phyloP scores from a whole-genome alignment of 2,113 vertebrate genomes.

The Chaetodon auriga region DNA sequence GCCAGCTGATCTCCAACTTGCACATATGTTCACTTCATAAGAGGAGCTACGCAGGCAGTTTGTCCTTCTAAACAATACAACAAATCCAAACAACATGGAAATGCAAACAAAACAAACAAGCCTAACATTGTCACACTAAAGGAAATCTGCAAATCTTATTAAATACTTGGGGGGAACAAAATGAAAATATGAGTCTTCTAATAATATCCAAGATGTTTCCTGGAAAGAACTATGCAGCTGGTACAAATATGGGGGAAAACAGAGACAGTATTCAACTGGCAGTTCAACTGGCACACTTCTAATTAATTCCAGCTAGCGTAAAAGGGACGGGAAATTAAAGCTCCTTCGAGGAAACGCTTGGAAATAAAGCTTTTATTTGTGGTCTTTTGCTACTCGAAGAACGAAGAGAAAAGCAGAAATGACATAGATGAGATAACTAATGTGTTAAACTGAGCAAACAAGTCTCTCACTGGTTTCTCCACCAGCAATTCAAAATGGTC shows the following conservation, averaged over 20 bases:
- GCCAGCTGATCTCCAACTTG: conserved; percentile 8
- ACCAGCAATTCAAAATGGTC: not conserved
- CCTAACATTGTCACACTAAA: not conserved
- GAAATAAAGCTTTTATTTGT: not conserved
- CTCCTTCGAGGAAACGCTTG: not conserved
- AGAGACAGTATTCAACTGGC: not conserved
- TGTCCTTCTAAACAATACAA: not conserved
- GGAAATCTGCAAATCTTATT: not conserved
- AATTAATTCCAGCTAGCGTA: too few species aligned
- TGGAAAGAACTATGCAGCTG: not conserved
- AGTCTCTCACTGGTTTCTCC: not conserved
- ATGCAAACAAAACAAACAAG: not conserved
- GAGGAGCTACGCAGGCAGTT: not conserved
- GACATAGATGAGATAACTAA: not conserved
- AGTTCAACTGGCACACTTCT: too few species aligned
- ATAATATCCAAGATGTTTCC: not conserved
- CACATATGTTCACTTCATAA: not conserved
- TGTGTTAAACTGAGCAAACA: not conserved
- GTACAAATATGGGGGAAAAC: not conserved
- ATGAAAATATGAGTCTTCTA: not conserved
- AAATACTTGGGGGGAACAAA: not conserved
- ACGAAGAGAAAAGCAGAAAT: not conserved
- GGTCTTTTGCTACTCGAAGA: not conserved
- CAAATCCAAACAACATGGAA: not conserved
- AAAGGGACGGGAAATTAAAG: not conserved